Evolutionary conservation across 1,140 invertebrate genomes (phyloP).

Genomic region (Magallana ariakensis): DNA sequence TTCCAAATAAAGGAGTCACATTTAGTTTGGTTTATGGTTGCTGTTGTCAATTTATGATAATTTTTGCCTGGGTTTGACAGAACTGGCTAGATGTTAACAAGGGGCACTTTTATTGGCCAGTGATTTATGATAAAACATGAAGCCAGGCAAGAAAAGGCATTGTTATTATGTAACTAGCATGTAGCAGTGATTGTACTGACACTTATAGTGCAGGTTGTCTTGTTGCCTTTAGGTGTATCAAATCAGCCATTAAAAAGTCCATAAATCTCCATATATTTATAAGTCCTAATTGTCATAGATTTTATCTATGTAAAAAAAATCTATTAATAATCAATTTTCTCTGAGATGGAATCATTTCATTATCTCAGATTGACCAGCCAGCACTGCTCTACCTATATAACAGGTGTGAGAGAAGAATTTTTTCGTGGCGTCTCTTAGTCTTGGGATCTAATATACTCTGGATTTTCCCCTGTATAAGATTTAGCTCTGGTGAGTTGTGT

Average conservation of each 20-base stretch:
- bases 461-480: neutral
- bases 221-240: conserved; percentile 18
- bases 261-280: conserved; percentile 28
- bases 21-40: conserved; percentile 25
- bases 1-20: conserved; percentile 23
- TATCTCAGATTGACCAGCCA: neutral
- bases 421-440: neutral
- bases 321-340: conserved; percentile 21
- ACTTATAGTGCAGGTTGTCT: conserved; percentile 2
- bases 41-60: conserved; percentile 37
- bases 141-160: conserved; percentile 9
- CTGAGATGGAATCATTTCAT: neutral
- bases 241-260: conserved; percentile 17
- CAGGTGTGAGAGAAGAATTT: conserved; percentile 6
- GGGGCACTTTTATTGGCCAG: conserved; percentile 18
- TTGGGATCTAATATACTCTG: neutral
- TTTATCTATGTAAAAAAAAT: conserved; percentile 21
- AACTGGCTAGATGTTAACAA: conserved; percentile 35
- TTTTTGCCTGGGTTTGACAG: conserved; percentile 16
- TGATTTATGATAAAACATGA: conserved; percentile 27
- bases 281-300: conserved; percentile 29
- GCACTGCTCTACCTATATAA: neutral
- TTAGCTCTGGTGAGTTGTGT: conserved; percentile 11
- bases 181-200: conserved; percentile 20
- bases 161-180: conserved; percentile 16